Evolutionary conservation across 2,888 invertebrate genomes (phyloP), one percentile per base, ranked within the genome.

Genomic region (Conchocele bisecta): DNA sequence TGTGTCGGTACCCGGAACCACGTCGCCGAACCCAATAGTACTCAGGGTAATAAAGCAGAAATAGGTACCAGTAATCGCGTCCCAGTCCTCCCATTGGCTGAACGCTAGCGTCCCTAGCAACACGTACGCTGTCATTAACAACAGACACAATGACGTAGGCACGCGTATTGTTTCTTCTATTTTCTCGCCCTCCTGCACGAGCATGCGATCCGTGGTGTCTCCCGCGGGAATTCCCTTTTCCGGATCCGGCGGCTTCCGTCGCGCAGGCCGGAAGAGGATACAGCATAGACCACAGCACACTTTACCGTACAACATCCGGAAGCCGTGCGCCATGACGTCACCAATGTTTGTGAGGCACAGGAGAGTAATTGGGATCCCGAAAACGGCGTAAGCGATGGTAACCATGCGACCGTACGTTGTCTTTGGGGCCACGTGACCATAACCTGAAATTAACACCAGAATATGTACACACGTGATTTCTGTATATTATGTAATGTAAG

Each of bases 261-360:
- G 68, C 15, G 79, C 56, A 4, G 84, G 86, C 31, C 82, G 80
- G 78, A 87, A 87, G 28, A 86, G 67, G 37, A 84, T 68, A 69
- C 88, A 88, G 61, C 88, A 89, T 22, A 89, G 60, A 0, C 89
- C 89, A 70, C 90, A 90, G 67, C 88, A 90, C 22, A 90, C 82
- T 69, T 88, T 87, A 15, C 85, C 84, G 85, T 95, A 95, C 67
- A 95, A 94, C 86, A 94, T 79, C 35, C 89, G 82, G 82, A 90
- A 90, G 35, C 89, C 88, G n/a, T 87, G 86, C n/a, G 90, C 89
- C 89, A 90, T 89, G 75, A 89, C 84, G 69, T 88, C 87, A 63
- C 90, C 90, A 33, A 90, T 88, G 72, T 89, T 89, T 28, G 89
- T 89, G 11, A 90, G 83, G 65, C 89, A 89, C 59, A 90, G 74